phyloP scores from a whole-genome alignment of 2,888 invertebrate species.

The Hirtodrosophila duncani region DNA sequence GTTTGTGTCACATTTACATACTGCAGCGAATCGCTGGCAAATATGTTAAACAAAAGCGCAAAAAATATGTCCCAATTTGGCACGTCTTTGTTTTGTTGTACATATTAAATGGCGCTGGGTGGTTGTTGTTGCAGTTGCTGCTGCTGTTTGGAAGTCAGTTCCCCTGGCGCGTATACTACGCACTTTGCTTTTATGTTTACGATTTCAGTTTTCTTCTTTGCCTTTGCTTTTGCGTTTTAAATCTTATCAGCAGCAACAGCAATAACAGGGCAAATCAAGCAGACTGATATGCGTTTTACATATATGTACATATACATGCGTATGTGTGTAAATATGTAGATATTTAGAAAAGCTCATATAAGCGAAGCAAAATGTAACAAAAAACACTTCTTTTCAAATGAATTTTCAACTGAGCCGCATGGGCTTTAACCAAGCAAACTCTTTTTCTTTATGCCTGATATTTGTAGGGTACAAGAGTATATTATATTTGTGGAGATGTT shows the following conservation, averaged over 20 bases:
- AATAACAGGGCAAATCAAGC: too few species aligned
- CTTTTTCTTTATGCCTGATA: too few species aligned
- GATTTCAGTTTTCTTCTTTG: constrained; percentile 42
- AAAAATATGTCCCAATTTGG: too few species aligned
- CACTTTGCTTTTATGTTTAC: constrained; percentile 59
- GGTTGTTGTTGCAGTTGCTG: constrained; percentile 16
- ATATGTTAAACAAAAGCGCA: too few species aligned
- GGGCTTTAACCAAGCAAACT: too few species aligned
- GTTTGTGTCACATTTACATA: too few species aligned
- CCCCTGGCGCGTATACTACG: constrained; percentile 46
- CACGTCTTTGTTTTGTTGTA: constrained; percentile 16
- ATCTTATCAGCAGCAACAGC: constrained; percentile 60
- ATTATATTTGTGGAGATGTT: too few species aligned
- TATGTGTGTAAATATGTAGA: background rate
- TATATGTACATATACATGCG: constrained; percentile 14
- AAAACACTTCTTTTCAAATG: too few species aligned
- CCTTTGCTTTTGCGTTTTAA: constrained; percentile 63
- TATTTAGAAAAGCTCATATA: background rate
- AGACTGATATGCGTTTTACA: constrained; percentile 20
- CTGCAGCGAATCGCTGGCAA: too few species aligned
- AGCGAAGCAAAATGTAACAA: too few species aligned
- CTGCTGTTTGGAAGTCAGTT: constrained; percentile 16
- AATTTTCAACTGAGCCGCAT: too few species aligned
- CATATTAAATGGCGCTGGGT: background rate
- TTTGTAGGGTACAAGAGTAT: too few species aligned